Percentiles rank a stretch among this genome's conserved stretches.
phyloP scores from a whole-genome alignment of 2,797 vertebrate species.

The Neosilurus hyrtlii region DNA sequence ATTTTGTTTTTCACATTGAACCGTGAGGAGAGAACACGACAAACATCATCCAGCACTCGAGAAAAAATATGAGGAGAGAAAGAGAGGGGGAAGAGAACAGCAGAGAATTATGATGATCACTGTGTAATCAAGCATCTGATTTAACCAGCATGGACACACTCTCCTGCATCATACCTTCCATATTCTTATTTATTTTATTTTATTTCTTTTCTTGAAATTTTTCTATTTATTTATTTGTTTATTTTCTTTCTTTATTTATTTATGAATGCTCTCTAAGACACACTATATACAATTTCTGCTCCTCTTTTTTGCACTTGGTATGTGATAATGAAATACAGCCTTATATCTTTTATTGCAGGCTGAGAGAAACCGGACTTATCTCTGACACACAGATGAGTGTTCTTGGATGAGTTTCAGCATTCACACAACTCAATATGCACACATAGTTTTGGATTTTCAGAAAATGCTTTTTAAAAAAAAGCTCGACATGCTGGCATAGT shows the following conservation, averaged over 20 bases:
- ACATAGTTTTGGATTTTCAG: not conserved
- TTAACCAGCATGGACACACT: slow-evolving; percentile 1
- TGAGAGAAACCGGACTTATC: not conserved
- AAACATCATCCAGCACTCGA: not conserved
- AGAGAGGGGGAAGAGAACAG: slow-evolving; percentile 16
- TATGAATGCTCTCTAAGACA: not conserved
- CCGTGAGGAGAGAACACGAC: not conserved
- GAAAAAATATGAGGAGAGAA: slow-evolving; percentile 31
- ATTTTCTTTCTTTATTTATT: too few species aligned
- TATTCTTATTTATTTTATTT: not conserved
- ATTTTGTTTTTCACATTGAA: not conserved
- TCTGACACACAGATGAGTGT: not conserved
- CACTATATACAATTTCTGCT: not conserved
- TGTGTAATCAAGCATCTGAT: slow-evolving; percentile 18
- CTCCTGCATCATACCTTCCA: not conserved
- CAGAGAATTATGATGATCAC: slow-evolving; percentile 8
- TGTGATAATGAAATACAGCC: not conserved
- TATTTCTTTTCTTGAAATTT: not conserved
- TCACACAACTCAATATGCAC: not conserved
- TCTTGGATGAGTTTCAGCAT: not conserved
- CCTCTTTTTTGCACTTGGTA: not conserved
- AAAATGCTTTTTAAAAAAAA: not conserved
- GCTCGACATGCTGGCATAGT: not conserved
- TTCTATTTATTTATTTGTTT: too few species aligned
- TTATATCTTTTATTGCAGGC: not conserved